Evolutionary conservation across 2,888 invertebrate genomes (phyloP).

Genomic region (Pseudococcus jackbeardsleyi): DNA sequence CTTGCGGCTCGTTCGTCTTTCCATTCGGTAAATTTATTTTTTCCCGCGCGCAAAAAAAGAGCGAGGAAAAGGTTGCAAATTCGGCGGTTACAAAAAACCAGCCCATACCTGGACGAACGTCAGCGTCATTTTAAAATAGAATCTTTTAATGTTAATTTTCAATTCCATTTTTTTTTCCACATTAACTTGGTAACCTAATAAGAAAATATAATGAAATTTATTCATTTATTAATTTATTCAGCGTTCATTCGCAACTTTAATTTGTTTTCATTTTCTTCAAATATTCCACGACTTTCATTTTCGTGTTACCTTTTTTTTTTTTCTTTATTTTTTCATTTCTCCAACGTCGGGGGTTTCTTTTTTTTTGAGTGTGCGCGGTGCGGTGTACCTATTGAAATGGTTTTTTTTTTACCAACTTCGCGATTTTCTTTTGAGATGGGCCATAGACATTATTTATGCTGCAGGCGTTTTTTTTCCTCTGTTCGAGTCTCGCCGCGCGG

Average conservation of each 20-base stretch:
- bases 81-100: background rate
- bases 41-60: background rate
- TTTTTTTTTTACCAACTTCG: background rate
- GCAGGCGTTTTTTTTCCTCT: conserved; percentile 19
- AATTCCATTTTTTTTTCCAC: conserved; percentile 29
- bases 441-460: conserved; percentile 42
- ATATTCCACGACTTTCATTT: conserved; percentile 27
- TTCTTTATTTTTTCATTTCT: background rate
- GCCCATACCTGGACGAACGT: background rate
- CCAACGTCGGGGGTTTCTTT: background rate
- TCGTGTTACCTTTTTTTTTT: background rate
- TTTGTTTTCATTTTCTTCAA: conserved; percentile 40
- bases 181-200: conserved; percentile 26
- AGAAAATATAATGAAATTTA: conserved; percentile 46
- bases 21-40: background rate
- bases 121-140: background rate
- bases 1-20: too few relatives aligned
- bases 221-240: conserved; percentile 54
- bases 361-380: background rate
- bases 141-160: conserved; percentile 47
- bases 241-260: conserved; percentile 37
- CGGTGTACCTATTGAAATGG: conserved; percentile 12
- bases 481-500: background rate
- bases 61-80: background rate
- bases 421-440: background rate